Base-by-base conservation (phyloP, 1,140 invertebrate genomes). In the Ptiloglossa arizonensis region DNA sequence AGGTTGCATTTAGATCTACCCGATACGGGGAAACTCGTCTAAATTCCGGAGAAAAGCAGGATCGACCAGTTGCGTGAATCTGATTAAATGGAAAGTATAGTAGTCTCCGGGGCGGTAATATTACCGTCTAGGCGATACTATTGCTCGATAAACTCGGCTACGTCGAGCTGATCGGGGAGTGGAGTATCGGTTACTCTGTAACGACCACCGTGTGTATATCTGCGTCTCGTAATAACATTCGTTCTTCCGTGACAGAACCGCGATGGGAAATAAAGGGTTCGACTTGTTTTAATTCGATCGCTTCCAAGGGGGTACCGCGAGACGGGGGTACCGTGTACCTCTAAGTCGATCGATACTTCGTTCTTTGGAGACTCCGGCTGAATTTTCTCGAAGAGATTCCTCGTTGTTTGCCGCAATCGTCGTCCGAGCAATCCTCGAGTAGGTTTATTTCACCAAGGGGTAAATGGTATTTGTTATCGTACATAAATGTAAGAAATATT, bases 81-180 rank as follows among this genome's bases (percentile, higher is more conserved):
- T 62, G 74, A 71, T 77, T 62, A 71, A 52, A 44, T 17, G 67
- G 35, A 62, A 62, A 62, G 35, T 62, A 71, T 71, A 44, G 66
- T 13, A 50, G 46, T 62, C 56, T 15, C 6, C 19, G 1, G 48
- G 56, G 29, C 52, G 52, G 59, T 38, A 54, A 62, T 48, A 83
- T 71, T 79, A 82, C 64, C 64, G 63, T 19, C 72, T 74, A 60
- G 80, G 19, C 62, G 70, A 80, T 83, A 76, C 60, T 70, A 50
- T 75, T 68, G 74, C 76, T 57, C 66, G 81, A 84, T 84, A 84
- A 80, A 79, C 32, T 72, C 24, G 44, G 13, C 22, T 41, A 27
- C 52, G 44, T 62, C 59, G 68, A 79, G 60, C 38, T 22, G 24
- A 15, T 24, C 35, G 63, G 29, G 38, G 9, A 46, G 27, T 1